Evolutionary conservation across 1,140 invertebrate species (phyloP).

Genomic region (Nephila pilipes): DNA sequence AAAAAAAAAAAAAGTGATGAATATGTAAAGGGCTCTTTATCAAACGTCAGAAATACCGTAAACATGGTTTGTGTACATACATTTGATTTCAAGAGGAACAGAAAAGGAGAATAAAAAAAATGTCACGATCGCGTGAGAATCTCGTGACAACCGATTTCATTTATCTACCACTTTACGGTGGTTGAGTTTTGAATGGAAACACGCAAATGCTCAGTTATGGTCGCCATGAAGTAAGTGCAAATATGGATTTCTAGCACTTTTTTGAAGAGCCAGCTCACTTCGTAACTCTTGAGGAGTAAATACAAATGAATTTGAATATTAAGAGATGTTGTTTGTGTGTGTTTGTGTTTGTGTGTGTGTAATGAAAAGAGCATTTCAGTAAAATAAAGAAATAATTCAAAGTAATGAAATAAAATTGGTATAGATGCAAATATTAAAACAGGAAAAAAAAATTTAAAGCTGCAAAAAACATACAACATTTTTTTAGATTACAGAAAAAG

Average conservation of each 20-base stretch:
- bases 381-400: no score
- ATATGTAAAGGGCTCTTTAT: not conserved
- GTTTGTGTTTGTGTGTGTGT: no score
- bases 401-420: no score
- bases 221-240: not conserved
- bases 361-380: no score
- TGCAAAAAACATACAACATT: no score
- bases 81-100: not conserved
- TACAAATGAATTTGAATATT: not conserved
- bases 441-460: no score
- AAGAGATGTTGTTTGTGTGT: not conserved
- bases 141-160: constrained; percentile 7
- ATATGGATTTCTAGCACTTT: not conserved
- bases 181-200: not conserved
- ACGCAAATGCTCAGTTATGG: not conserved
- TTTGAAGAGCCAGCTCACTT: not conserved
- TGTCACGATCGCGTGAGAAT: constrained; percentile 7
- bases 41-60: not conserved
- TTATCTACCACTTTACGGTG: constrained; percentile 35
- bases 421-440: no score
- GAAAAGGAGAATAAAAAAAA: not conserved
- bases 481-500: no score
- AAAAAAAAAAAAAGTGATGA: not conserved
- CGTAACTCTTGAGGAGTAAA: not conserved
- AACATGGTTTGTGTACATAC: constrained; percentile 8